These are phyloP conservation scores for Chaetodon auriga DNA, from an alignment of 2,113 vertebrate species.

Conservation along the genomic window DNA sequence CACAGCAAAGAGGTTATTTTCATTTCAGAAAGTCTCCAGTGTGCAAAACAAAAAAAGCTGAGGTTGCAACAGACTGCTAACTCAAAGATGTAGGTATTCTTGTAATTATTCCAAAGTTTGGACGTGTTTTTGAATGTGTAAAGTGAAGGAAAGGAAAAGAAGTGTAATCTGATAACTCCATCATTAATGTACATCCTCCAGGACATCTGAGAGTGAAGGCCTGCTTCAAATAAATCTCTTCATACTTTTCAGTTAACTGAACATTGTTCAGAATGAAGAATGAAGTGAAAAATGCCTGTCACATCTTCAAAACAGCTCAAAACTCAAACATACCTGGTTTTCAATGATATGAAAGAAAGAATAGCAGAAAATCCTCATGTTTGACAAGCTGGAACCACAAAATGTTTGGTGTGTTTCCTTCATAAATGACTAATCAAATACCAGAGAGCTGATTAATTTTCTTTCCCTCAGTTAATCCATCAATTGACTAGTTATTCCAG, in stretches of 20 bases:
- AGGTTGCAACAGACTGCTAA: not conserved
- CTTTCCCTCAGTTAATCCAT: conserved; percentile 2
- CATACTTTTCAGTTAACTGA: not conserved
- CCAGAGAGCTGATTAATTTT: not conserved
- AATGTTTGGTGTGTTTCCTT: not conserved
- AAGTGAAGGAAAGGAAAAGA: not conserved
- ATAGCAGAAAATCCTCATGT: not conserved
- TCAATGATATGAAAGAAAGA: not conserved
- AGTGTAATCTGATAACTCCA: not conserved
- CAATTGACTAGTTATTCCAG: not conserved
- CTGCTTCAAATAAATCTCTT: not conserved
- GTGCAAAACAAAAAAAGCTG: not conserved
- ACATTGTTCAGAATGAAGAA: too few species aligned
- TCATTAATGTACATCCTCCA: not conserved
- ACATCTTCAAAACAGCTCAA: not conserved
- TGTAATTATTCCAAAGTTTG: not conserved
- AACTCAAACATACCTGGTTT: not conserved
- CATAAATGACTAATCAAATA: not conserved
- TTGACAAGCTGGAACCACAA: not conserved
- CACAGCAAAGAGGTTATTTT: not conserved
- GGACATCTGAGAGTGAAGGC: not conserved
- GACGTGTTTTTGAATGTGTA: too few species aligned
- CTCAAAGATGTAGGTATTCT: not conserved
- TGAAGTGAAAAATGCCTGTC: not conserved
- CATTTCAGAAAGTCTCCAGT: not conserved